Evolutionary conservation across 2,797 vertebrate genomes (phyloP).

Genomic region (Denticeps clupeoides): DNA sequence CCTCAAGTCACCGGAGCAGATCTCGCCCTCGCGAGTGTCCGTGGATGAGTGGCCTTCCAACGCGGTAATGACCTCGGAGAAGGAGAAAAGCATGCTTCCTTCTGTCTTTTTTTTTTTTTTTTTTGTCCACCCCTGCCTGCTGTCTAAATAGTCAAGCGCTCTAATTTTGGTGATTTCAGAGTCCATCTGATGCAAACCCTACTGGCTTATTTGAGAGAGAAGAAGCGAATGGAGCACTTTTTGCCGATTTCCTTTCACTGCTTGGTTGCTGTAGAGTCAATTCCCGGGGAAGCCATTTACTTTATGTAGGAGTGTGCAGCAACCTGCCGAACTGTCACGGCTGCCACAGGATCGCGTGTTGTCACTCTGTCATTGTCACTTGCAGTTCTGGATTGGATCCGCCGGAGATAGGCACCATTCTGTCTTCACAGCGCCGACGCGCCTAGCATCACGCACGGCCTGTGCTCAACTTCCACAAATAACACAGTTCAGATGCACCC

Average conservation of each 20-base stretch:
- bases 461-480: conserved; percentile 3
- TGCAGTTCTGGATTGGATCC: conserved; percentile 17
- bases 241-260: not conserved
- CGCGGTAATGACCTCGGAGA: conserved; percentile 12
- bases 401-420: conserved; percentile 30
- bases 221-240: too few relatives aligned
- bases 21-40: not conserved
- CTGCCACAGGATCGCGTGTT: conserved; percentile 31
- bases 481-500: not conserved
- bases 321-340: conserved; percentile 29
- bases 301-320: conserved; percentile 23
- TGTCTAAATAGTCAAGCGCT: too few relatives aligned
- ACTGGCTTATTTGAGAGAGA: too few relatives aligned
- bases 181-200: too few relatives aligned
- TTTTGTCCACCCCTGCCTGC: too few relatives aligned
- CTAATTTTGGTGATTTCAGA: too few relatives aligned
- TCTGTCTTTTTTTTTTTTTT: too few relatives aligned
- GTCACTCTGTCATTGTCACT: conserved; percentile 34
- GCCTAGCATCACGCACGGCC: not conserved
- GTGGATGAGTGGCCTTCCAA: conserved; percentile 10
- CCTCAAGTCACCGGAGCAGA: not conserved
- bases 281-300: conserved; percentile 4
- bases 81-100: conserved; percentile 19
- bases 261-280: not conserved
- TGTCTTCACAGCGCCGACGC: conserved; percentile 7